Conservation (phyloP, 2,113 vertebrate genomes). For the Rhinolophus ferrumequinum region DNA sequence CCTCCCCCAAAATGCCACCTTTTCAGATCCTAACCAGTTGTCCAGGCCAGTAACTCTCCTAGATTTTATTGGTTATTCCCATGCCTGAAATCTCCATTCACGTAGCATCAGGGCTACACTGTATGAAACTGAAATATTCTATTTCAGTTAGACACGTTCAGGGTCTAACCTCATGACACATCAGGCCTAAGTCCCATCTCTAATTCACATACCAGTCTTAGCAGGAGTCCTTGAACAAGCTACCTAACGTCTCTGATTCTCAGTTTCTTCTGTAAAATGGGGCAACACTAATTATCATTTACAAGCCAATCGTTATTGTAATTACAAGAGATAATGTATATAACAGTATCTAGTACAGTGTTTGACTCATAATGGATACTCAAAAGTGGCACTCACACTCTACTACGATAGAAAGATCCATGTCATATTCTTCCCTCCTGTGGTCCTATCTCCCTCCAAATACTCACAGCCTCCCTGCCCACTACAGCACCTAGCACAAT, state of each 20-base stretch:
- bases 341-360: background rate
- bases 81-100: background rate
- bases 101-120: background rate
- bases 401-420: background rate
- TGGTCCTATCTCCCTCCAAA: background rate
- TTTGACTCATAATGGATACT: background rate
- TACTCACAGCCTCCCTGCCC: background rate
- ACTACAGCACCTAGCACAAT: fast-evolving
- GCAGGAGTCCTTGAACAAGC: background rate
- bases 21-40: background rate
- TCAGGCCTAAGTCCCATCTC: background rate
- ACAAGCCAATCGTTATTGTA: background rate
- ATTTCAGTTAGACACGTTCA: background rate
- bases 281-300: background rate
- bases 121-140: background rate
- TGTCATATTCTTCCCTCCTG: background rate
- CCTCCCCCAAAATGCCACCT: background rate
- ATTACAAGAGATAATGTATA: background rate
- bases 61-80: background rate
- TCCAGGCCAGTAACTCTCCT: background rate
- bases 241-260: background rate
- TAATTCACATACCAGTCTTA: background rate
- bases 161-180: background rate
- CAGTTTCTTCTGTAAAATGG: background rate
- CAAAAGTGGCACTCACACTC: background rate